Base-by-base conservation (phyloP, 2,113 vertebrate species). In the Cyphomyrus discorhynchus region DNA sequence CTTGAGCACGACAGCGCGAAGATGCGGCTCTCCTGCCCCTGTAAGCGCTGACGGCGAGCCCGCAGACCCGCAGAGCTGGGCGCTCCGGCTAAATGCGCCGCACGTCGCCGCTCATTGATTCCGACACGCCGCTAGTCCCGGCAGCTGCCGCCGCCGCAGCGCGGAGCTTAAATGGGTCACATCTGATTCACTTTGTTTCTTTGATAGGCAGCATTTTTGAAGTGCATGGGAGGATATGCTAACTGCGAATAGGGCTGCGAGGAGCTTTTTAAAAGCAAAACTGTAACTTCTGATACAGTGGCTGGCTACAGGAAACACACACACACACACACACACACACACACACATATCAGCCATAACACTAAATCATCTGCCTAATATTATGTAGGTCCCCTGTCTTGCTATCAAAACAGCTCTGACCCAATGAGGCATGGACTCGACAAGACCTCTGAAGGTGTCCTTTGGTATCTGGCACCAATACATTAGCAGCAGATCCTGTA, bases 161-260 rank as follows among this genome's bases (percentile, higher is more conserved):
- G 83, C 86, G 90, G 86, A 90, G 90, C 90, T 91, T 88, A 92
- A 89, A 89, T 92, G 80, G 91, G 90, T 92, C 92, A 92, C 90
- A 87, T 89, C 88, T 90, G 90, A 87, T 87, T 82, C 88, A 46
- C 74, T 92, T 90, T 90, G 87, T 83, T 92, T 90, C 87, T 90
- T 87, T 88, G 74, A 88, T 91, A 90, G 66, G 42, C 87, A 89
- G 35, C 89, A 52, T 90, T 86, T 90, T 91, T 84, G 88, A 89
- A 89, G 31, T 56, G 47, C 31, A 47, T 86, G 46, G 46, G 47
- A 86, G 47, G 83, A 86, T 31, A 50, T 47, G 83, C 45, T 49
- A 86, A 49, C 83, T 50, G 83, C 11, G 24, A 27, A 17, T 42
- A 6, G 45, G 10, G 11, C 21, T 27, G n/a, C 21, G 3, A 50